Conservation (phyloP, 2,113 vertebrate species). For the Gracilinanus agilis region DNA sequence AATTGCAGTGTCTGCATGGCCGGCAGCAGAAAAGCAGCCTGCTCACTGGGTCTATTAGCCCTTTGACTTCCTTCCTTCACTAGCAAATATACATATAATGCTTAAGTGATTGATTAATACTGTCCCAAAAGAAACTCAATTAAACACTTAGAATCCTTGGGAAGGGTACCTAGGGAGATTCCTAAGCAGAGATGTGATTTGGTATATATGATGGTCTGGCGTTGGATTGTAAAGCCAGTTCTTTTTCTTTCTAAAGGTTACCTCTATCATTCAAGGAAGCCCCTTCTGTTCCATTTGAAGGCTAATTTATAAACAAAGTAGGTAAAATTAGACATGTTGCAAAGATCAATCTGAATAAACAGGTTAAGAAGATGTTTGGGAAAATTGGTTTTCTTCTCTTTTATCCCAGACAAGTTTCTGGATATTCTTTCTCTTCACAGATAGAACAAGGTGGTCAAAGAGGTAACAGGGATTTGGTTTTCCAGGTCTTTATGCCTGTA, state of each 20-base stretch:
- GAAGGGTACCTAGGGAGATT: conserved; percentile 69
- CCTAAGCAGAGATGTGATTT: conserved; percentile 75
- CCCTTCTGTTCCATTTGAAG: conserved; percentile 42
- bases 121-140: conserved; percentile 75
- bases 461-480: neutral
- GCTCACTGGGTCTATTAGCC: conserved; percentile 79
- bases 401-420: neutral
- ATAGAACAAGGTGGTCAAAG: neutral
- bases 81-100: conserved; percentile 80
- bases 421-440: neutral
- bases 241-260: conserved; percentile 49
- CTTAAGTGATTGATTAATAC: conserved; percentile 81
- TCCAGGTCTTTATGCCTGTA: neutral
- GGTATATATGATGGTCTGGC: conserved; percentile 68
- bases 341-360: neutral
- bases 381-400: neutral
- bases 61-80: conserved; percentile 81
- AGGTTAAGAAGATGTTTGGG: neutral
- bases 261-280: conserved; percentile 46
- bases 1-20: conserved; percentile 72
- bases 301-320: conserved; percentile 4
- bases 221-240: conserved; percentile 60
- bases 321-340: conserved; percentile 14
- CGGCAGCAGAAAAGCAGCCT: conserved; percentile 75
- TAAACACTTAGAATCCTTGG: conserved; percentile 80